These are phyloP conservation scores for Podabrus alpinus DNA, from an alignment of 2,888 invertebrate species.

Conservation along the genomic window DNA sequence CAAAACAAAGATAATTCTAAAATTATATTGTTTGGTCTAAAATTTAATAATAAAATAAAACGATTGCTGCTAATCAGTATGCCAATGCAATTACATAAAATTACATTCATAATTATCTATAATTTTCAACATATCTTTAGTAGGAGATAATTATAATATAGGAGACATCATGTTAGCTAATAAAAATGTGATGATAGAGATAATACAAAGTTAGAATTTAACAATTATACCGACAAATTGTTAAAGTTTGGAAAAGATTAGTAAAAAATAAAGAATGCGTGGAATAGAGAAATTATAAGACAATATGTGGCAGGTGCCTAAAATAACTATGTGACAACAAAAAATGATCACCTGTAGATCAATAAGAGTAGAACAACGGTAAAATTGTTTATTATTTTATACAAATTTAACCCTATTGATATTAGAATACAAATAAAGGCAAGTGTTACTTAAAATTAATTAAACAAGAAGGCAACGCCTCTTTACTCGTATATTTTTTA, in stretches of 20 bases:
- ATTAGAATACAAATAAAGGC: background rate
- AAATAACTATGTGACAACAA: background rate
- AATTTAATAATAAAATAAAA: background rate
- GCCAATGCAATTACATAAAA: background rate
- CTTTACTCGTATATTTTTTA: background rate
- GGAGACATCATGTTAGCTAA: constrained; percentile 5
- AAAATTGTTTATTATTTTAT: background rate
- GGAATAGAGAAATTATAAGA: background rate
- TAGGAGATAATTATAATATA: background rate
- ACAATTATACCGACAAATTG: constrained; percentile 44
- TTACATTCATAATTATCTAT: background rate
- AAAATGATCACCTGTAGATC: background rate
- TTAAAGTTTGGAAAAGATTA: constrained; percentile 22
- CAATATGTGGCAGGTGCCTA: background rate
- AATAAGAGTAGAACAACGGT: background rate
- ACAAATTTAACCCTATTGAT: background rate
- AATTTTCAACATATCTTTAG: background rate
- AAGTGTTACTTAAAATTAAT: background rate
- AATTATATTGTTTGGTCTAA: background rate
- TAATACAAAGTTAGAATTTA: constrained; percentile 35
- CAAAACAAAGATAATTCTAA: background rate
- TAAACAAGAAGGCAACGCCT: background rate
- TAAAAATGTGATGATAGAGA: constrained; percentile 3
- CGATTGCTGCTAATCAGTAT: background rate
- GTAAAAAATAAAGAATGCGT: background rate